These are phyloP conservation scores for Blastobasis adustella DNA, from an alignment of 2,888 invertebrate species.

Conservation along the genomic window DNA sequence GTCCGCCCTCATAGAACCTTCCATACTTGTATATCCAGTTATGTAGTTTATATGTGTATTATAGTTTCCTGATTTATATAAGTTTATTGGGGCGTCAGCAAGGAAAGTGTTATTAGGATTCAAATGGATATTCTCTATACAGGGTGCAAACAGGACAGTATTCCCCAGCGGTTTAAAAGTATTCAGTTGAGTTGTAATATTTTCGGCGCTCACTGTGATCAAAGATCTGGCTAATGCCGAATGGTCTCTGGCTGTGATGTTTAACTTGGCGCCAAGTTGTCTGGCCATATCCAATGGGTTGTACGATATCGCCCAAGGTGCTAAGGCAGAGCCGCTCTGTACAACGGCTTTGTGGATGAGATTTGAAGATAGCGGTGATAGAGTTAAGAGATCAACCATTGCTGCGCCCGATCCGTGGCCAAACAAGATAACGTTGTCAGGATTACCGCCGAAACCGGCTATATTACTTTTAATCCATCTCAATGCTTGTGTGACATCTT, in stretches of 20 bases:
- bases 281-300: slow-evolving; percentile 48
- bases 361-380: slow-evolving; percentile 37
- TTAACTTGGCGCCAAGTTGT: slow-evolving; percentile 35
- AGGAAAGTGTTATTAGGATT: slow-evolving; percentile 38
- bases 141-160: slow-evolving; percentile 56
- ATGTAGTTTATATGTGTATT: slow-evolving; percentile 45
- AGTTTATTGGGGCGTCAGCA: slow-evolving; percentile 41
- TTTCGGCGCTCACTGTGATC: slow-evolving; percentile 25
- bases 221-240: slow-evolving; percentile 38
- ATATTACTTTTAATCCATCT: slow-evolving; percentile 84
- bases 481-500: slow-evolving; percentile 88
- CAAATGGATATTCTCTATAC: slow-evolving; percentile 40
- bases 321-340: slow-evolving; percentile 52
- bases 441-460: slow-evolving; percentile 83
- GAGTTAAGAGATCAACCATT: slow-evolving; percentile 54
- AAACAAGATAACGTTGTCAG: slow-evolving; percentile 82
- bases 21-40: slow-evolving; percentile 44
- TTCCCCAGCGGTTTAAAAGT: slow-evolving; percentile 46
- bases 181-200: slow-evolving; percentile 30
- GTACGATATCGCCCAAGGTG: slow-evolving; percentile 62
- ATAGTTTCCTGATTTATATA: slow-evolving; percentile 43
- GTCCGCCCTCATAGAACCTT: slow-evolving; percentile 50
- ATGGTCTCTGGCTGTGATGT: slow-evolving; percentile 31
- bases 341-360: slow-evolving; percentile 53
- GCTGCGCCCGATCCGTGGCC: slow-evolving; percentile 88